Base-by-base conservation (phyloP, 2,888 invertebrate species). In the Acronicta leporina region DNA sequence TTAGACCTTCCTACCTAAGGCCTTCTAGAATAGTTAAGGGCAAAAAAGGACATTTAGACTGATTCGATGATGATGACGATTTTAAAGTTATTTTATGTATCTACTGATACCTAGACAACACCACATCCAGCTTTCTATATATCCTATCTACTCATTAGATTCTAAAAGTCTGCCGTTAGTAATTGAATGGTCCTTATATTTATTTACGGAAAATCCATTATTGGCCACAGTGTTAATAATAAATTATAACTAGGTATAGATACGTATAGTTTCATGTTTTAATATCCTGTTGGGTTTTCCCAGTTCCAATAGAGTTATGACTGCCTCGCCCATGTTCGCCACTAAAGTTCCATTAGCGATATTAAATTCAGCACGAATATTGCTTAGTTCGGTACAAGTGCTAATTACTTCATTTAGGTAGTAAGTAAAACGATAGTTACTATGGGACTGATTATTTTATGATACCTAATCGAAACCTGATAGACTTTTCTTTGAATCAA, bases 321-420 rank as follows among this genome's bases (percentile, higher is more conserved):
- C 33, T 42, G 52, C 74, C 77, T 52, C 70, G 58, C 81, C 75
- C 74, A 70, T 63, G 38, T 53, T 60, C 52, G 33, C 61, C 51
- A 72, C 57, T 66, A 70, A 59, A 47, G 51, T 73, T 75, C 82
- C 75, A 83, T 81, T 82, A 79, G 70, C 40, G 41, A 53, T 76
- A 80, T 77, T 78, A 66, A 72, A 74, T 65, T 53, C 63, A 63
- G 50, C 63, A 71, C 66, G 69, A 73, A 58, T 72, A 61, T 69
- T 61, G 38, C 63, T 63, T 56, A 49, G 66, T 64, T 56, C 48
- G 43, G 61, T 59, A 60, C 48, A 62, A 73, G 38, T 63, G 59
- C 46, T 58, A 54, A 75, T 63, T 63, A 59, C 46, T 44, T n/a
- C 63, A 65, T 69, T 65, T 71, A 64, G 62, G 33, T 49, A 33